phyloP scores from a whole-genome alignment of 2,797 vertebrate species.

The Morelia viridis region DNA sequence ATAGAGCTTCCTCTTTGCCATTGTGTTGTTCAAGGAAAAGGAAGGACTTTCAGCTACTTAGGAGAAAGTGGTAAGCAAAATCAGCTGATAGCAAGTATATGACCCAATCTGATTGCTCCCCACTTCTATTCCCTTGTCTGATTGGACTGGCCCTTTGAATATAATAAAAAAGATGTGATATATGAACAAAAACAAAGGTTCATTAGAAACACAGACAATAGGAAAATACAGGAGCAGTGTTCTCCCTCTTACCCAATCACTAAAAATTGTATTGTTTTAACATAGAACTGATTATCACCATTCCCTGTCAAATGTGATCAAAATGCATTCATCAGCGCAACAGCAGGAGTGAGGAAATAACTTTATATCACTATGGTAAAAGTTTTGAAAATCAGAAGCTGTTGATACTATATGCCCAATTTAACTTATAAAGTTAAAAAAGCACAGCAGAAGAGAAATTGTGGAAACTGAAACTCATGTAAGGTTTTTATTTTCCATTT shows the following conservation, averaged over 20 bases:
- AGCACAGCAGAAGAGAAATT: not conserved
- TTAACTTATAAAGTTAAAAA: not conserved
- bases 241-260: not conserved
- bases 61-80: not conserved
- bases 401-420: not conserved
- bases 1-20: not conserved
- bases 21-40: not conserved
- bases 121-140: not conserved
- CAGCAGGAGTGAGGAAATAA: not conserved
- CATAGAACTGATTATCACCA: not conserved
- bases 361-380: not conserved
- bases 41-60: not conserved
- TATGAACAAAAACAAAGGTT: not conserved
- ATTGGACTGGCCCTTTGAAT: not conserved
- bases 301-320: not conserved
- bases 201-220: not conserved
- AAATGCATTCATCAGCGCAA: not conserved
- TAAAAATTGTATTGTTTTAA: not conserved
- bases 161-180: not conserved
- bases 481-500: not conserved
- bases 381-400: not conserved
- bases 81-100: not conserved
- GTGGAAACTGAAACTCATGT: not conserved
- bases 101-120: not conserved
- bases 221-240: not conserved